Base-by-base conservation (phyloP, 92 coral and sea anemone genomes). In the Chrysogorgia sp. region DNA sequence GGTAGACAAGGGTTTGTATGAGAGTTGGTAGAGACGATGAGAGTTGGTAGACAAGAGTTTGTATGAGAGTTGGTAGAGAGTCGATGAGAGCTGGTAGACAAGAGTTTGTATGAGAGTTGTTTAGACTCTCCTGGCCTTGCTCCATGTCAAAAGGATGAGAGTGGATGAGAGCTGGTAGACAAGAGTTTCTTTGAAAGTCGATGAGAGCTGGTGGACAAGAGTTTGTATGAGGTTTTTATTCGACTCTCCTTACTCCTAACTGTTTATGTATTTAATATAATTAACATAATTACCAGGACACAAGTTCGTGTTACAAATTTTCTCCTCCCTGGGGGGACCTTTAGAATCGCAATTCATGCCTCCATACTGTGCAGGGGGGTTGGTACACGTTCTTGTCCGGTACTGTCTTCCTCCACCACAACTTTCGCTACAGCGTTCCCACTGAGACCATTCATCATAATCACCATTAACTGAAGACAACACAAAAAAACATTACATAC, bases 381-480 rank as follows among this genome's bases (percentile, higher is more conserved):
- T 83, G 28, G 83, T 87, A 63, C 98, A 93, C 19, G 83, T 63
- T 60, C 98, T 86, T 25, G 89, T 91, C 34, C 94, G 91, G 47
- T 86, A 96, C 40, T 83, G 90, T 50, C 79, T 75, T 29, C 98
- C 98, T 60, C 97, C 98, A 7, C 98, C 98, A 81, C 98, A 93
- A 1, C 90, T 82, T 0, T 82, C 88, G 58, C 97, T 91, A 33
- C 98, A 93, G 35, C 87, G 83, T 14, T 91, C 92, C 65, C 67
- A 93, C 21, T 72, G 58, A 17, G 85, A 74, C 98, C 98, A 93
- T 6, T 76, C 89, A 10, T 67, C 55, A 79, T 87, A 93, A 9
- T 91, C 90, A 17, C 98, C 98, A 74, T 93, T 41, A 21, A 86
- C 98, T 91, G 63, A 25, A 83, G 48, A 30, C 40, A 2, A 40